Evolutionary conservation across 1,140 invertebrate genomes (phyloP).

Genomic region (Mycetomoellerius zeteki): DNA sequence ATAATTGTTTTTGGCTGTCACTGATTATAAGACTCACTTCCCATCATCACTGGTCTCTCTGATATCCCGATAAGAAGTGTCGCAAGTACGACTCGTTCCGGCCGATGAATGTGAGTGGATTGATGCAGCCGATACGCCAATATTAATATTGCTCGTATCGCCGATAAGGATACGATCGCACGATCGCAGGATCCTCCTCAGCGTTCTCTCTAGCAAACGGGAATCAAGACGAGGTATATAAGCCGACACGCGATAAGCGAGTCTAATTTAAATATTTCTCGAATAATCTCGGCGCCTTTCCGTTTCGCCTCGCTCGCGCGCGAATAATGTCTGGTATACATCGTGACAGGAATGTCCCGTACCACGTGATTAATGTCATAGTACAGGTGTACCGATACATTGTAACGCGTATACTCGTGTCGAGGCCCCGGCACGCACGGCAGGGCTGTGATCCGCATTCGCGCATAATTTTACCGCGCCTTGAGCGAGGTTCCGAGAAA

Average conservation of each 20-base stretch:
- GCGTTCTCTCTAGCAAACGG: conserved; percentile 7
- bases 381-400: conserved; percentile 68
- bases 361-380: conserved; percentile 69
- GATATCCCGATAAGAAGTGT: conserved; percentile 41
- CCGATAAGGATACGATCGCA: conserved; percentile 30
- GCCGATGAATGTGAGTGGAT: conserved; percentile 28
- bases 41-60: background rate
- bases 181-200: conserved; percentile 33
- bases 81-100: conserved; percentile 40
- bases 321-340: conserved; percentile 65
- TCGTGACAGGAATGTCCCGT: conserved; percentile 64
- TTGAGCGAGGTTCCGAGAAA: conserved; percentile 74
- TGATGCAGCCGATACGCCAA: conserved; percentile 33
- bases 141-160: conserved; percentile 41
- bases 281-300: conserved; percentile 58
- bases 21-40: conserved; percentile 12
- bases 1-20: conserved; percentile 50
- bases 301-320: conserved; percentile 40
- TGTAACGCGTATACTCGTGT: conserved; percentile 55
- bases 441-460: conserved; percentile 61
- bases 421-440: conserved; percentile 63
- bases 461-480: conserved; percentile 73
- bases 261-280: conserved; percentile 64
- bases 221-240: conserved; percentile 49
- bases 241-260: conserved; percentile 66